Conservation (phyloP, 2,113 vertebrate genomes). For the Tyrannus savana region DNA sequence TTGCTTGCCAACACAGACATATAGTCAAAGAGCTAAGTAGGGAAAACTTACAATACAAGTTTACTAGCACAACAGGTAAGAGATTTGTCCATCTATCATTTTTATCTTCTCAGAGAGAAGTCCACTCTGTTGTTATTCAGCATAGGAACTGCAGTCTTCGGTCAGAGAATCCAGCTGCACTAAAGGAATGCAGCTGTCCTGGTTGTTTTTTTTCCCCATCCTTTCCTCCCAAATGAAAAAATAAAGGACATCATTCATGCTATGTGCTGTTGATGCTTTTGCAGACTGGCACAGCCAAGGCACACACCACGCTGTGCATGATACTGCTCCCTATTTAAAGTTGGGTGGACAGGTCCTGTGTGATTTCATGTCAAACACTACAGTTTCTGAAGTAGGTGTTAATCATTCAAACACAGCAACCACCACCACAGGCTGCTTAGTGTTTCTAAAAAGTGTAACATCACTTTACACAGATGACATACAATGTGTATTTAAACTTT, state of each 20-base stretch:
- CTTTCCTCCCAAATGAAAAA: neutral
- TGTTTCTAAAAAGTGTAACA: neutral
- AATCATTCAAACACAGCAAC: neutral
- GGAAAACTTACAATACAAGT: neutral
- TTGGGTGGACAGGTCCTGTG: neutral
- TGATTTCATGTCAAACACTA: neutral
- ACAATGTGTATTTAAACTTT: neutral
- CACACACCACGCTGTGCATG: neutral
- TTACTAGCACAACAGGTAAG: neutral
- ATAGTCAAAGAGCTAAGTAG: neutral
- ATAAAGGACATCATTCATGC: conserved; percentile 37
- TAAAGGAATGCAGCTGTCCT: neutral
- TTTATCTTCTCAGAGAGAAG: neutral
- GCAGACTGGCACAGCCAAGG: conserved; percentile 20
- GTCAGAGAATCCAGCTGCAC: conserved; percentile 1
- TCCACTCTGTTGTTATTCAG: neutral
- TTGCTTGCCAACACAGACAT: neutral
- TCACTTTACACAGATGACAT: neutral
- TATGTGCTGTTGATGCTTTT: neutral
- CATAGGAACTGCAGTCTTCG: neutral
- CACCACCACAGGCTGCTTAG: neutral
- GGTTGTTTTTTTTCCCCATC: conserved; percentile 15
- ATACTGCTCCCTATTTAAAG: neutral
- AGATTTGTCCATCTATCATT: neutral
- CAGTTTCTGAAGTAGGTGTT: neutral